Evolutionary conservation across 2,113 vertebrate species (phyloP).

Genomic region (Mesoclemmys tuberculata): DNA sequence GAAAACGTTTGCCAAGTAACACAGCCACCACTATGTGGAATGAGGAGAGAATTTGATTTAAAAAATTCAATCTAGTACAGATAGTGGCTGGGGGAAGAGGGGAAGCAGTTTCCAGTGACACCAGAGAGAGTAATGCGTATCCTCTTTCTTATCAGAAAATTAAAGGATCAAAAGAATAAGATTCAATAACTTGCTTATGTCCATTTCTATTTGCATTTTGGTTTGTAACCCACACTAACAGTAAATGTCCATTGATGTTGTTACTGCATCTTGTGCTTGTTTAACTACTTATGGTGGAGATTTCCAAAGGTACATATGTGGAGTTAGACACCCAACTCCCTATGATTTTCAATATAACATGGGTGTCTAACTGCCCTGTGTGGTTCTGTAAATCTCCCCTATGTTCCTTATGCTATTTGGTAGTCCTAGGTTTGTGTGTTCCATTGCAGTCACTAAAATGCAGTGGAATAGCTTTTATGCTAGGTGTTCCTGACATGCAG

Average conservation of each 20-base stretch:
- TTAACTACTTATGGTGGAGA: not conserved
- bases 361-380: not conserved
- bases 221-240: not conserved
- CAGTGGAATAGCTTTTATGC: not conserved
- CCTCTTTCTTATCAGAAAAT: not conserved
- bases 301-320: not conserved
- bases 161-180: not conserved
- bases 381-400: not conserved
- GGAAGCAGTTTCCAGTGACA: not conserved
- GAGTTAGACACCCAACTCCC: not conserved
- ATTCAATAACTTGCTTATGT: not conserved
- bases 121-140: not conserved
- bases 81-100: not conserved
- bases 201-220: not conserved
- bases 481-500: not conserved
- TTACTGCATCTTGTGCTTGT: not conserved
- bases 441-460: not conserved
- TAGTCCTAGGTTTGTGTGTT: not conserved
- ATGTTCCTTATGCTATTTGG: not conserved
- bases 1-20: conserved; percentile 10
- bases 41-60: not conserved
- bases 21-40: not conserved
- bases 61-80: not conserved
- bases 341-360: not conserved
- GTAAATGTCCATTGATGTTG: not conserved